Conservation (phyloP, 2,888 invertebrate genomes). For the Taphrorychus bicolor region DNA sequence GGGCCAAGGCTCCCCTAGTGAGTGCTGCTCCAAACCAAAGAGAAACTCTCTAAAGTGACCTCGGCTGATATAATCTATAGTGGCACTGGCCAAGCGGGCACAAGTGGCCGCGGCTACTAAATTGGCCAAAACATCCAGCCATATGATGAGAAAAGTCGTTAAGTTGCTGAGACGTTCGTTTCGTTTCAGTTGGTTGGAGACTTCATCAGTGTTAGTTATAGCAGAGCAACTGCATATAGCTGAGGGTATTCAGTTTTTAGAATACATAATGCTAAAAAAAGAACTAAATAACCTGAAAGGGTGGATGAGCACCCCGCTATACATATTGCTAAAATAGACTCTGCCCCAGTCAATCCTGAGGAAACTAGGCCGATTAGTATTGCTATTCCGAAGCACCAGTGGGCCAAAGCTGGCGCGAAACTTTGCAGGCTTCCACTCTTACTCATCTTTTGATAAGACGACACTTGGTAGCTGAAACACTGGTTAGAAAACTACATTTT, state of each 20-base stretch:
- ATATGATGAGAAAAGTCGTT: slow-evolving; percentile 66
- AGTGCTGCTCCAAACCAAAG: slow-evolving; percentile 66
- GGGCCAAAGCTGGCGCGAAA: slow-evolving; percentile 56
- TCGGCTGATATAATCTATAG: slow-evolving; percentile 68
- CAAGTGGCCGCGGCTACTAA: slow-evolving; percentile 68
- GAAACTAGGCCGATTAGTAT: slow-evolving; percentile 67
- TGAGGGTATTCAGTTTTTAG: slow-evolving; percentile 42
- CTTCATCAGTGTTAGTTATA: slow-evolving; percentile 29
- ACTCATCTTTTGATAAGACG: no score
- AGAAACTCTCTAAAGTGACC: slow-evolving; percentile 66
- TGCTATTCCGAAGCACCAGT: slow-evolving; percentile 68
- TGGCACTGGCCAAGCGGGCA: slow-evolving; percentile 68
- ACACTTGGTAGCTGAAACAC: no score
- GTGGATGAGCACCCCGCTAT: slow-evolving; percentile 62
- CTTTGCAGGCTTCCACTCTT: slow-evolving; percentile 49
- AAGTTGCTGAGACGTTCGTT: slow-evolving; percentile 62
- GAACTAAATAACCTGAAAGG: slow-evolving; percentile 67
- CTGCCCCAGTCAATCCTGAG: slow-evolving; percentile 66
- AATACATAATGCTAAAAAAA: no score
- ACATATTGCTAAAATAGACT: slow-evolving; percentile 65
- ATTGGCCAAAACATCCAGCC: slow-evolving; percentile 67
- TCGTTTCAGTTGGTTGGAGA: background rate
- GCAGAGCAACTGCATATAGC: slow-evolving; percentile 50
- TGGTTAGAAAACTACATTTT: no score
- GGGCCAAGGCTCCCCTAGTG: slow-evolving; percentile 69